Percentiles rank a stretch among this genome's conserved stretches.
Conservation (phyloP, 2,797 vertebrate genomes). For the Phalanger gymnotis region DNA sequence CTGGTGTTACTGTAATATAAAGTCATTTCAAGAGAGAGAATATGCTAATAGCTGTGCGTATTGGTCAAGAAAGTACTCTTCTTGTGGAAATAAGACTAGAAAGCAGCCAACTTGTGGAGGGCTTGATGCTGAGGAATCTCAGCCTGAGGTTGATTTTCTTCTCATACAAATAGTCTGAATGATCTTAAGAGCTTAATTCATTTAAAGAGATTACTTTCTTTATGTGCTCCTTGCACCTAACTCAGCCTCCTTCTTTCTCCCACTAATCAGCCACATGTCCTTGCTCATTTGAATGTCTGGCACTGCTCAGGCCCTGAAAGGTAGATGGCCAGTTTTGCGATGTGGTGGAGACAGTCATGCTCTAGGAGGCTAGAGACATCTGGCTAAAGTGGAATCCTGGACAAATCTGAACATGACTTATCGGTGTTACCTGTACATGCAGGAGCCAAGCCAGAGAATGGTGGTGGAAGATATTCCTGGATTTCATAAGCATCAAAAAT, state of each 20-base stretch:
- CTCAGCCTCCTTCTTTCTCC: not conserved
- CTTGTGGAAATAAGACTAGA: not conserved
- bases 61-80: not conserved
- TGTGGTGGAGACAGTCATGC: not conserved
- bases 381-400: not conserved
- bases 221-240: not conserved
- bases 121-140: not conserved
- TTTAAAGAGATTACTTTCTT: not conserved
- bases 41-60: not conserved
- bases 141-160: not conserved
- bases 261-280: not conserved
- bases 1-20: not conserved
- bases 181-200: not conserved
- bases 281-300: not conserved
- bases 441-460: not conserved
- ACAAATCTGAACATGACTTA: not conserved
- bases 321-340: not conserved
- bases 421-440: not conserved
- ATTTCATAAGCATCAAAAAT: not conserved
- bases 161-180: not conserved
- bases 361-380: not conserved
- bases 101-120: not conserved
- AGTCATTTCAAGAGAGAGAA: not conserved
- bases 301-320: not conserved
- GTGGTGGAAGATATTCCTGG: not conserved